A percentile compares a stretch with the other conserved stretches of the same genome.
These are phyloP conservation scores for Sinohyriopsis cumingii DNA, from an alignment of 2,888 invertebrate species.

Conservation along the genomic window DNA sequence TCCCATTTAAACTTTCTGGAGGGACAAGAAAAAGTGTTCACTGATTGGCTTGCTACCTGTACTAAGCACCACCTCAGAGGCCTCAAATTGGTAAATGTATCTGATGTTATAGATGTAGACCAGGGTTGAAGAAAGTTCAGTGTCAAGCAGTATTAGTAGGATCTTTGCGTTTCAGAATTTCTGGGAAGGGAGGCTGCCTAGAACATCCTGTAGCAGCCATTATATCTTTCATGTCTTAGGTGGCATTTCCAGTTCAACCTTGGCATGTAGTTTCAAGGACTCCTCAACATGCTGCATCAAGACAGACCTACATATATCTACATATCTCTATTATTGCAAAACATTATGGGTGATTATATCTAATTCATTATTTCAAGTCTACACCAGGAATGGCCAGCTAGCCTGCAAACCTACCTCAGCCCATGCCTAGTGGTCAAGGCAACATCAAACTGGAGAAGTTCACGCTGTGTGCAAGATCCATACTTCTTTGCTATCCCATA, in stretches of 20 bases:
- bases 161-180: slow-evolving; percentile 33
- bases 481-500: slow-evolving; percentile 97
- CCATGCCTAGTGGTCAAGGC: slow-evolving; percentile 10
- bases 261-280: too few species aligned
- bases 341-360: too few species aligned
- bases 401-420: too few species aligned
- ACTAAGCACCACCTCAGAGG: slow-evolving; percentile 50
- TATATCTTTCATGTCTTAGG: too few species aligned
- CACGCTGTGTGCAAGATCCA: slow-evolving; percentile 80
- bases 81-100: slow-evolving; percentile 67
- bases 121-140: slow-evolving; percentile 28
- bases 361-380: too few species aligned
- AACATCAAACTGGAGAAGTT: slow-evolving; percentile 2
- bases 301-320: too few species aligned
- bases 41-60: slow-evolving; percentile 52
- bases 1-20: slow-evolving; percentile 5
- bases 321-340: too few species aligned
- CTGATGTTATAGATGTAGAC: slow-evolving; percentile 42
- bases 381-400: slow-evolving; percentile 6
- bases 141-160: slow-evolving; percentile 45
- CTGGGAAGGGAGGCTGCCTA: slow-evolving; percentile 20
- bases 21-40: slow-evolving; percentile 31
- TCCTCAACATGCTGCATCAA: too few species aligned
- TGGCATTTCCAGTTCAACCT: too few species aligned
- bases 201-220: too few species aligned